phyloP scores from a whole-genome alignment of 2,797 vertebrate species.

The Xiphophorus birchmanni region DNA sequence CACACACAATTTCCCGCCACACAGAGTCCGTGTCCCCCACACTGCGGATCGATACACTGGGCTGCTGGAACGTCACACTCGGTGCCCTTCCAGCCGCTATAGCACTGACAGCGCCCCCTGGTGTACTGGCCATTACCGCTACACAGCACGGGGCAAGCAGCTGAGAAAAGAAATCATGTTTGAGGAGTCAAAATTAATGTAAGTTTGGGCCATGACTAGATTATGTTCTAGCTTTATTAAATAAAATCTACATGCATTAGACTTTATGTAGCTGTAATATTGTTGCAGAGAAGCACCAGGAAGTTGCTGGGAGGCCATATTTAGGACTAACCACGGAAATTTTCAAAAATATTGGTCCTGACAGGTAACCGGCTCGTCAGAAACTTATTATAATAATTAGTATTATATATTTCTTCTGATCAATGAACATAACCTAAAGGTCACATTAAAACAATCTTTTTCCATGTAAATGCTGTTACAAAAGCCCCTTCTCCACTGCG shows the following conservation, averaged over 20 bases:
- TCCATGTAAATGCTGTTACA: background rate
- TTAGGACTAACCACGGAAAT: background rate
- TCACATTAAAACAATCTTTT: background rate
- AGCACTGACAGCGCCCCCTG: constrained; percentile 96
- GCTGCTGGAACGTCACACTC: constrained; percentile 92
- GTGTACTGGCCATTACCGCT: constrained; percentile 97
- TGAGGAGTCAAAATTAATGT: background rate
- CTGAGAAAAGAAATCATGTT: constrained; percentile 69
- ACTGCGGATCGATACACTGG: constrained; percentile 93
- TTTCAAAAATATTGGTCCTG: background rate
- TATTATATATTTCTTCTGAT: background rate
- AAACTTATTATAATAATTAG: background rate
- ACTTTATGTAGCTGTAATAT: background rate
- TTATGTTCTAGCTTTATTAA: background rate
- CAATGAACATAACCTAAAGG: background rate
- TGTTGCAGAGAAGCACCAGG: background rate
- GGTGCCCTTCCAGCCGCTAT: constrained; percentile 97
- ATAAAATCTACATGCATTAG: background rate
- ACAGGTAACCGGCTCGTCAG: background rate
- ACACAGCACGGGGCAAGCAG: constrained; percentile 94
- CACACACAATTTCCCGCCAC: constrained; percentile 93
- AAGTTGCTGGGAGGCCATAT: background rate
- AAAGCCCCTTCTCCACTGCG: too few species aligned
- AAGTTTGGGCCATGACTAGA: background rate
- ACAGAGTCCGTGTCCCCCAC: constrained; percentile 92